phyloP scores from a whole-genome alignment of 2,888 invertebrate species.

The Cinara cedri region DNA sequence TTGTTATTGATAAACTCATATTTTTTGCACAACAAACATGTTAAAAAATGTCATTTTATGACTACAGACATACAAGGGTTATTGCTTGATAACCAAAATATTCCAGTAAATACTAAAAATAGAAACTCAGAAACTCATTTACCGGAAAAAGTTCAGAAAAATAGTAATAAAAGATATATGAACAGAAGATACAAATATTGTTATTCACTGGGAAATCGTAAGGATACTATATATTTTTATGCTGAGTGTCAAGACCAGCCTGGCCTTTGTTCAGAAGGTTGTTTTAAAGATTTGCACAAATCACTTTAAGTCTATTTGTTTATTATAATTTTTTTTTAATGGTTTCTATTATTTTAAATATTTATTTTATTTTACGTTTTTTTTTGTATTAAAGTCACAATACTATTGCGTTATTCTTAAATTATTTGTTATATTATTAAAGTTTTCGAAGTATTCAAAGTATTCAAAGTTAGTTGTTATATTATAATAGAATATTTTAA shows the following conservation, averaged over 20 bases:
- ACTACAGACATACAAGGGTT: conserved; percentile 2
- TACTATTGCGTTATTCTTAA: conserved; percentile 7
- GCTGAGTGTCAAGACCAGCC: conserved; percentile 6
- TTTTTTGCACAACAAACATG: neutral
- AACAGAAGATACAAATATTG: conserved; percentile 12
- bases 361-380: neutral
- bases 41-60: neutral
- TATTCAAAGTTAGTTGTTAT: neutral
- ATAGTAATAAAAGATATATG: conserved; percentile 8
- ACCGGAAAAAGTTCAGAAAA: neutral
- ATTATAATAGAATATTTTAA: conserved; percentile 2
- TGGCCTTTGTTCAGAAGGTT: conserved; percentile 2
- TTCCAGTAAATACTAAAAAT: conserved; percentile 2
- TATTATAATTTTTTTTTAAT: neutral
- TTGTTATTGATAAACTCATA: conserved; percentile 6
- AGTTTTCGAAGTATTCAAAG: conserved; percentile 2
- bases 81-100: conserved; percentile 8
- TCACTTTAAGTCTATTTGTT: conserved; percentile 3
- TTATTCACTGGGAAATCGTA: neutral
- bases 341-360: no score
- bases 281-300: conserved; percentile 18
- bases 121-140: conserved; percentile 5
- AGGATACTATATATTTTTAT: conserved; percentile 3
- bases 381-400: neutral
- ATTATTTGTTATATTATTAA: conserved; percentile 14